Percentiles rank a stretch among this genome's conserved stretches.
Conservation (phyloP, 1,140 invertebrate species). For the Drosophila sproati region DNA sequence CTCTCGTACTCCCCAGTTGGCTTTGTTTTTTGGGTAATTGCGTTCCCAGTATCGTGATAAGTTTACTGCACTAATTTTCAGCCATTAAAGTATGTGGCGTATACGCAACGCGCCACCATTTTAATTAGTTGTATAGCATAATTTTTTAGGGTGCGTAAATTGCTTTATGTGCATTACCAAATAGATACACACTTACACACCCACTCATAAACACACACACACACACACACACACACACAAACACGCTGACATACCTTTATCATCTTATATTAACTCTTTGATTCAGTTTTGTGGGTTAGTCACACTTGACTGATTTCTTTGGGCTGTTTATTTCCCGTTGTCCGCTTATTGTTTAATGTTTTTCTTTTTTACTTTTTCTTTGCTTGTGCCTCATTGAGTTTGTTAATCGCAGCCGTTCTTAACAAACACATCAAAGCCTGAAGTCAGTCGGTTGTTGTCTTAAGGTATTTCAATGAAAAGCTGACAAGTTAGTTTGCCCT, state of each 20-base stretch:
- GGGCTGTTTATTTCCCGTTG: conserved; percentile 16
- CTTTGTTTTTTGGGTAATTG: conserved; percentile 17
- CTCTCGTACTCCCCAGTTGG: conserved; percentile 5
- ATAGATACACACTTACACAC: neutral
- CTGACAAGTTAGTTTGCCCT: conserved; percentile 54
- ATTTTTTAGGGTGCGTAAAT: conserved; percentile 29
- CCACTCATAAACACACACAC: neutral
- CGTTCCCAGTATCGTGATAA: conserved; percentile 43
- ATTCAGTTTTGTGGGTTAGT: conserved; percentile 53
- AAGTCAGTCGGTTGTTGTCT: conserved; percentile 11
- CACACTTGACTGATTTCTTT: conserved; percentile 58
- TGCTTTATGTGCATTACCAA: conserved; percentile 10
- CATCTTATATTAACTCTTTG: conserved; percentile 59
- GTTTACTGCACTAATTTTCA: conserved; percentile 75
- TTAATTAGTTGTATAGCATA: conserved; percentile 46
- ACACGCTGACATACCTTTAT: neutral
- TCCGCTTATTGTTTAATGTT: conserved; percentile 34
- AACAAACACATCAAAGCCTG: conserved; percentile 56
- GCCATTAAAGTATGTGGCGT: conserved; percentile 60
- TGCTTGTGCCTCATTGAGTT: conserved; percentile 48
- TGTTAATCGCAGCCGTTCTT: conserved; percentile 43
- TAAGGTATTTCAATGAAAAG: conserved; percentile 38
- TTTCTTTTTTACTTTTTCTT: conserved; percentile 2
- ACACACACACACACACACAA: conserved; percentile 9
- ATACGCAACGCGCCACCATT: conserved; percentile 31